A percentile compares a stretch with the other conserved stretches of the same genome.
phyloP scores from a whole-genome alignment of 2,797 vertebrate genomes.

The Arrhamphus sclerolepis region DNA sequence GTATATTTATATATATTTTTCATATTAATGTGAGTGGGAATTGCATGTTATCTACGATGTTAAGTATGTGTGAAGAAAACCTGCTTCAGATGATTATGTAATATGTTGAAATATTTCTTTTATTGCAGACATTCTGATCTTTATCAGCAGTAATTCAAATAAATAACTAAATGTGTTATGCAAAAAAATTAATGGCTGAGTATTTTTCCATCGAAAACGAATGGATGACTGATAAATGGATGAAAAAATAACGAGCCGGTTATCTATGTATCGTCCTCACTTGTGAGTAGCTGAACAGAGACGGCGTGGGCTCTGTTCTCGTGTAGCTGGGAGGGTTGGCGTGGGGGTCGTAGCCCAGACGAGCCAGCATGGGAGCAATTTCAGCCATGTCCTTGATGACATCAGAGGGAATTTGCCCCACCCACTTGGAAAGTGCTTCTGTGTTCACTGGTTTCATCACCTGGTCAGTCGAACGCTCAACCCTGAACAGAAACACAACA shows the following conservation, averaged over 20 bases:
- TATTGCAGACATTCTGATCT: not conserved
- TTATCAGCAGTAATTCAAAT: not conserved
- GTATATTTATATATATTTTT: too few relatives aligned
- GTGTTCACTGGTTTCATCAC: constrained; percentile 96
- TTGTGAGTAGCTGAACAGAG: constrained; percentile 83
- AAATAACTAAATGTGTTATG: too few relatives aligned
- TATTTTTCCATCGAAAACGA: too few relatives aligned
- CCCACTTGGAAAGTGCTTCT: constrained; percentile 93
- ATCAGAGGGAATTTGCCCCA: constrained; percentile 90
- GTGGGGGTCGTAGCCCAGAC: constrained; percentile 91
- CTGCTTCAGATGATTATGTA: too few relatives aligned
- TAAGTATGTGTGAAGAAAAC: too few relatives aligned
- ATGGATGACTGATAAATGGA: not conserved
- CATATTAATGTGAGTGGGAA: too few relatives aligned
- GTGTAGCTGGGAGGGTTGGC: constrained; percentile 94
- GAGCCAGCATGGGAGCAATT: constrained; percentile 93
- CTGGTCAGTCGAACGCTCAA: constrained; percentile 95
- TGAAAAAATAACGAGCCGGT: not conserved
- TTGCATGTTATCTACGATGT: too few relatives aligned
- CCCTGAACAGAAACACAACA: constrained; percentile 75
- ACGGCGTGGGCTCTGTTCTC: constrained; percentile 76
- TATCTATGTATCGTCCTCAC: constrained; percentile 15
- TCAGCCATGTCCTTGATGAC: constrained; percentile 92
- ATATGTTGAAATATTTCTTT: not conserved
- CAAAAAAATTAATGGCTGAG: too few relatives aligned